A percentile compares a stretch with the other conserved stretches of the same genome.
Conservation (phyloP, 2,888 invertebrate species). For the Taenaris catops region DNA sequence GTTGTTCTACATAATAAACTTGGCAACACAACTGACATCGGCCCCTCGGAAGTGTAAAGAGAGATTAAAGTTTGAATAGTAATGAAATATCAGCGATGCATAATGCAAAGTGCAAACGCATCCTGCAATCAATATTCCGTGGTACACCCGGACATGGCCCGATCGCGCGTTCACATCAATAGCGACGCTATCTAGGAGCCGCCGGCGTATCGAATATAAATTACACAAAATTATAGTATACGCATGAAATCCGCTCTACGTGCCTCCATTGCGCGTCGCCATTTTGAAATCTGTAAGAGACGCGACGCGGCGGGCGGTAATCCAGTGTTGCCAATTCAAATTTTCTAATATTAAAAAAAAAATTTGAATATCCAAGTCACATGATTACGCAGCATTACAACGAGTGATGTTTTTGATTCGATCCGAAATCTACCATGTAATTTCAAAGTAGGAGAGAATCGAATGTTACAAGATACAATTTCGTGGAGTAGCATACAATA, state of each 20-base stretch:
- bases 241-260: slow-evolving; percentile 28
- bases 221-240: slow-evolving; percentile 53
- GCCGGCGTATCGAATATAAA: slow-evolving; percentile 71
- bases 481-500: too few species aligned
- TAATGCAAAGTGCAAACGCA: slow-evolving; percentile 51
- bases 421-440: too few species aligned
- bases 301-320: slow-evolving; percentile 10
- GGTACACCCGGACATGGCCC: slow-evolving; percentile 55
- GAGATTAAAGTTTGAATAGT: slow-evolving; percentile 31
- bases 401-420: too few species aligned
- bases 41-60: slow-evolving; percentile 23
- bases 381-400: too few species aligned
- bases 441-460: too few species aligned
- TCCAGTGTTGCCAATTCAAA: slow-evolving; percentile 5
- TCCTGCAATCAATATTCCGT: slow-evolving; percentile 64
- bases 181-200: slow-evolving; percentile 60
- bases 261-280: slow-evolving; percentile 26
- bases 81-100: slow-evolving; percentile 34
- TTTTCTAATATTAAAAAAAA: too few species aligned
- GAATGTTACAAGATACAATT: too few species aligned
- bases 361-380: too few species aligned
- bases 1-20: not conserved
- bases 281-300: slow-evolving; percentile 32
- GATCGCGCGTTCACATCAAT: slow-evolving; percentile 58
- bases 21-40: slow-evolving; percentile 8